Base-by-base conservation (phyloP, 1,140 invertebrate species). In the Aphis gossypii region DNA sequence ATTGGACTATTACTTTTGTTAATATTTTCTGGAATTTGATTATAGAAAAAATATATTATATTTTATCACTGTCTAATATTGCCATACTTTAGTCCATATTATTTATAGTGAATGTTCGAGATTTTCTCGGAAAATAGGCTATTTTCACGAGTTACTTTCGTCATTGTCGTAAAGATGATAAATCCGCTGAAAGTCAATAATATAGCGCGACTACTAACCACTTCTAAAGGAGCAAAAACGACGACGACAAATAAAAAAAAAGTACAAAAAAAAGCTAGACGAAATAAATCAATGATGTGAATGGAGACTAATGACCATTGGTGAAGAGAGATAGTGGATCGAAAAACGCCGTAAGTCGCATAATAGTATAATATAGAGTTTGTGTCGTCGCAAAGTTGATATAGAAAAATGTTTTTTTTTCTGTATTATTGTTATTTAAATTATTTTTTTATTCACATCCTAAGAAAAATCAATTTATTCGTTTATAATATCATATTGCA, bases 261-360 rank as follows among this genome's bases (percentile, higher is more conserved):
- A 30, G 46, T 25, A 51, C 18, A 46, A 35, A 87, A 20, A 51
- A 20, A 21, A 23, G 54, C 21, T 21, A 14, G 18, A 60, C 1
- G 14, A 90, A 90, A 90, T 60, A 60, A 90, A 90, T 60, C 54
- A 60, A 90, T 60, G 23, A 60, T 60, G 38, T 20, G 54, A 60
- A 90, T 60, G 54, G 41, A 90, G 89, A 90, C 89, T 90, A 90
- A 90, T 90, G 89, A 60, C 35, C 38, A 90, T 30, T 38, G 44
- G 25, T 23, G 54, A 90, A 60, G 25, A 90, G 54, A 90, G 38
- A 20, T 90, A 44, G 35, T n/a, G 25, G 21, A 1, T 82, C n/a
- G 23, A 14, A 90, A 56, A 90, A 90, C 14, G 38, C 3, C 5
- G 23, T 30, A 38, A 38, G 89, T 60, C 30, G 23, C 8, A 30